These are phyloP conservation scores for Aphelenchoides avenae DNA, from an alignment of 1,140 invertebrate genomes.

Conservation along the genomic window DNA sequence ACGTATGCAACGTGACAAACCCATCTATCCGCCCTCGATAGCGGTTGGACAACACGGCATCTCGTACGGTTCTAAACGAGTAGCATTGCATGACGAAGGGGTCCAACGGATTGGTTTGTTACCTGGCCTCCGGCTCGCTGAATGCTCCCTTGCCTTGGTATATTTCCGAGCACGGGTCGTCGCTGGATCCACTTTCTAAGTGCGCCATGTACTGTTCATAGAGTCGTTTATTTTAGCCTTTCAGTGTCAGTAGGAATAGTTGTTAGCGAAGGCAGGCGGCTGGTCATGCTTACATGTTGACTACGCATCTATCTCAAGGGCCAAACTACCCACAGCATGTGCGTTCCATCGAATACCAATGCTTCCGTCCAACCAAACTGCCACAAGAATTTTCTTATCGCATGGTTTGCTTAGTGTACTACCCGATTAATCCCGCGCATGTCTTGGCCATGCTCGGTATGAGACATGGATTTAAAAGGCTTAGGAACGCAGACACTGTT, in stretches of 20 bases:
- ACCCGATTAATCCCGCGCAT: no score
- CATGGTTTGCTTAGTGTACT: not conserved
- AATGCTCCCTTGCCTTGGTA: constrained; percentile 54
- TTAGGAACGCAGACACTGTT: no score
- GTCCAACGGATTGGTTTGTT: not conserved
- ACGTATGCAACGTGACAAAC: constrained; percentile 58
- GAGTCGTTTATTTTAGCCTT: no score
- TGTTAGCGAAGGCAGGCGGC: no score
- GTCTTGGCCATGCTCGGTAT: constrained; percentile 6
- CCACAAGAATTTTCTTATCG: no score
- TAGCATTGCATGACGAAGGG: not conserved
- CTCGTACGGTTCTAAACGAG: constrained; percentile 42
- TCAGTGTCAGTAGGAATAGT: no score
- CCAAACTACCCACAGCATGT: no score
- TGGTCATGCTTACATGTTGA: no score
- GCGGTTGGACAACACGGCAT: constrained; percentile 49
- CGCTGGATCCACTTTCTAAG: constrained; percentile 54
- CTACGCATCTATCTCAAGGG: no score
- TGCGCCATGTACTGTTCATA: no score
- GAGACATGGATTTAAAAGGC: not conserved
- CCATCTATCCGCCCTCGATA: constrained; percentile 54
- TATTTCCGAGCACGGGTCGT: constrained; percentile 58
- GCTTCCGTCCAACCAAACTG: no score
- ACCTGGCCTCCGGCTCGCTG: constrained; percentile 57
- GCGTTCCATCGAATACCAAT: no score